A percentile compares a stretch with the other conserved stretches of the same genome.
Evolutionary conservation across 2,888 invertebrate species (phyloP).

Genomic region (Drosophila mimica): DNA sequence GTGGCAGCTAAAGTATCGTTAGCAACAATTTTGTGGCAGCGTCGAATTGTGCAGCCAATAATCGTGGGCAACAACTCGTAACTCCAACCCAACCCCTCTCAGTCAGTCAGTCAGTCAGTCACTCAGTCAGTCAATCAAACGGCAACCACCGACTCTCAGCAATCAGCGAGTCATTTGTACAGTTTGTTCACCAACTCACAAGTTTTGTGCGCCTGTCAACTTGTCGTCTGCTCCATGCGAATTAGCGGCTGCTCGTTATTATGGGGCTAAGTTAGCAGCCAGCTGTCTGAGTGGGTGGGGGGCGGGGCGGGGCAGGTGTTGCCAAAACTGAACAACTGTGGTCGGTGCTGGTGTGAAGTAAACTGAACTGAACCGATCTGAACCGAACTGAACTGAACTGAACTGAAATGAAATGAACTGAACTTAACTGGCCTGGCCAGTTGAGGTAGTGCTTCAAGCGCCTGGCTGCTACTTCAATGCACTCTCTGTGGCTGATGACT

Average conservation of each 20-base stretch:
- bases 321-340: not conserved
- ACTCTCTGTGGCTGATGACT: slow-evolving; percentile 21
- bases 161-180: slow-evolving; percentile 71
- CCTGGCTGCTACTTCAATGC: slow-evolving; percentile 2
- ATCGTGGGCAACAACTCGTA: slow-evolving; percentile 18
- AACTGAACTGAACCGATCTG: not conserved
- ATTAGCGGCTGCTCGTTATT: slow-evolving; percentile 70
- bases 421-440: slow-evolving; percentile 9
- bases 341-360: not conserved
- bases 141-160: slow-evolving; percentile 41
- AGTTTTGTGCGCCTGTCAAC: slow-evolving; percentile 62
- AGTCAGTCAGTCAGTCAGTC: slow-evolving; percentile 17
- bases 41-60: slow-evolving; percentile 47
- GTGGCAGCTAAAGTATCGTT: slow-evolving; percentile 58
- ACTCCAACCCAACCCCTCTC: not conserved
- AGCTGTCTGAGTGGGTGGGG: slow-evolving; percentile 5
- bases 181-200: slow-evolving; percentile 31
- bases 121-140: slow-evolving; percentile 54
- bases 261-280: slow-evolving; percentile 35
- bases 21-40: slow-evolving; percentile 64
- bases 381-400: not conserved
- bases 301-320: not conserved
- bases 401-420: not conserved
- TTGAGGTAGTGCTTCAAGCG: slow-evolving; percentile 11
- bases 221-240: slow-evolving; percentile 69